Base-by-base conservation (phyloP, 2,113 vertebrate species). In the Platysteira castanea region DNA sequence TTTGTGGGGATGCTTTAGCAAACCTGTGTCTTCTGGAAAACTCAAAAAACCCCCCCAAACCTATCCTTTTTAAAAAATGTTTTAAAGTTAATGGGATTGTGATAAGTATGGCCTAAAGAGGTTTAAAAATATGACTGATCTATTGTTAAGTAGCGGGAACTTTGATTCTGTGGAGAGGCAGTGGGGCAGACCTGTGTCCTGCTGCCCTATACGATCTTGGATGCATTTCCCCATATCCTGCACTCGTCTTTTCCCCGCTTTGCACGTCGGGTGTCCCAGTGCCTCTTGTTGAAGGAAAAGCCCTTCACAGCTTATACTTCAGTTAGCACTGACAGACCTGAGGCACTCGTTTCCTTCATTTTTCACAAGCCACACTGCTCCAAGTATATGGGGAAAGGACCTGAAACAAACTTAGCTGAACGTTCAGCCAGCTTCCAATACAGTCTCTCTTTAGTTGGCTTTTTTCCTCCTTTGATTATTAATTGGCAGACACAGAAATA, bases 21-120 rank as follows among this genome's bases (percentile, higher is more conserved):
- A 89, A 11, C 30, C 41, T 3, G 16, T 24, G 44, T 23, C 41
- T 59, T 27, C 24, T 35, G 24, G 41, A 53, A 68, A 56, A n/a
- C 35, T 52, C 7, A 4, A 10, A 33, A n/a, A 7, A 7, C 0
- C 0, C 2, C 22, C 22, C 7, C 5, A 18, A 54, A 3, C 15
- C 9, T 10, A 39, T n/a, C 10, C 12, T n/a, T 10, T 7, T 0
- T 0, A n/a, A n/a, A n/a, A n/a, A 7, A 35, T 8, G 42, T 35
- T 76, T 93, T 57, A 28, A 69, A 74, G 60, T 57, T 35, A 42
- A 21, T 57, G 35, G 30, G 24, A 35, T 41, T 75, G 35, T 24
- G 50, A 41, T n/a, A 24, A 30, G 15, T 16, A 6, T 35, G 42
- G 30, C 35, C 15, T 49, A 13, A 49, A 41, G 82, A 30, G 15